Conservation (phyloP, 35 echinoderm and acorn worm species). For the Ophioderma brevispina region DNA sequence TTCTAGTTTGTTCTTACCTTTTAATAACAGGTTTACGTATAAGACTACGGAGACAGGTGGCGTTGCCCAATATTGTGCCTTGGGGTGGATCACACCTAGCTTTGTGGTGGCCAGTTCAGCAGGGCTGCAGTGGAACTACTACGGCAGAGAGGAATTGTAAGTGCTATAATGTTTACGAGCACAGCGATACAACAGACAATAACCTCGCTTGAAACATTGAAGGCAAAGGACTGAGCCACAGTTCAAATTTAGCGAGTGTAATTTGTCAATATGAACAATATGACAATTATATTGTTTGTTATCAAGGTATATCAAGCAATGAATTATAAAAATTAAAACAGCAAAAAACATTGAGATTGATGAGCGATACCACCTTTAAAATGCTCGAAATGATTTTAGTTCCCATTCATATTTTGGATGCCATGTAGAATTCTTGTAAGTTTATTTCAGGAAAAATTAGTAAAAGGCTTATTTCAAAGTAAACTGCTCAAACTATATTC, state of each 20-base stretch:
- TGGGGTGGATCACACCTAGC: conserved; percentile 85
- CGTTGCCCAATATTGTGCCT: conserved; percentile 69
- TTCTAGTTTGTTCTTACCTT: not conserved
- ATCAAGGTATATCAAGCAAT: too few relatives aligned
- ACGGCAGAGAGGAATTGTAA: conserved; percentile 70
- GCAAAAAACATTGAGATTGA: too few relatives aligned
- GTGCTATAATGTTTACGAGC: conserved; percentile 7
- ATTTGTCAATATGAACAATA: not conserved
- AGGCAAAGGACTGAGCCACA: not conserved
- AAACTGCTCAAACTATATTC: too few relatives aligned
- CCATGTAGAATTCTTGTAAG: too few relatives aligned
- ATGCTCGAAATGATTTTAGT: too few relatives aligned
- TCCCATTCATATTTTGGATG: too few relatives aligned
- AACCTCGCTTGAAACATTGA: not conserved
- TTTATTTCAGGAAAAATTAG: too few relatives aligned
- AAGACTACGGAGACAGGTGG: conserved; percentile 80
- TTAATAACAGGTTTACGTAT: conserved; percentile 62
- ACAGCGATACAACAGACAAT: not conserved
- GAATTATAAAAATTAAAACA: too few relatives aligned
- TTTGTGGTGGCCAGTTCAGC: conserved; percentile 85
- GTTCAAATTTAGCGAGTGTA: not conserved
- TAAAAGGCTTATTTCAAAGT: too few relatives aligned
- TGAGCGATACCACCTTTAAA: too few relatives aligned
- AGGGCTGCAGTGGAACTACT: conserved; percentile 56
- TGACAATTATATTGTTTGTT: not conserved